Percentiles rank a stretch among this genome's conserved stretches.
phyloP scores from a whole-genome alignment of 2,888 invertebrate genomes.

The Autographa gamma region DNA sequence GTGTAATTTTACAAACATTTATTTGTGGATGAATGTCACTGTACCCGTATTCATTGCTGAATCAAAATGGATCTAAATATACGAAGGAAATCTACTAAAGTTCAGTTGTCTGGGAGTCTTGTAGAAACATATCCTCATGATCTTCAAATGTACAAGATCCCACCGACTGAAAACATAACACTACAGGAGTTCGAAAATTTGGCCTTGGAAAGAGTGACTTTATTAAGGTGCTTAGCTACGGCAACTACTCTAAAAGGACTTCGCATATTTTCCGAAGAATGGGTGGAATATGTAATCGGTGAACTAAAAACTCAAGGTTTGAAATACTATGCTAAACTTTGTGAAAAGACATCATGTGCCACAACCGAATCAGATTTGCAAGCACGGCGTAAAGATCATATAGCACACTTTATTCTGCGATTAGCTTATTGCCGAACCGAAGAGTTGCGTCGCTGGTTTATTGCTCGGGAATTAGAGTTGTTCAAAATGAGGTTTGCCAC shows the following conservation, averaged over 20 bases:
- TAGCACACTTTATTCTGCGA: slow-evolving; percentile 97
- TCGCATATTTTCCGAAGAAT: slow-evolving; percentile 91
- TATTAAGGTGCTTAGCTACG: slow-evolving; percentile 93
- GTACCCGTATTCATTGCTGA: neutral
- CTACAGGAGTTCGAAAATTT: slow-evolving; percentile 96
- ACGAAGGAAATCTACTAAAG: slow-evolving; percentile 79
- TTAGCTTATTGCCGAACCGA: slow-evolving; percentile 96
- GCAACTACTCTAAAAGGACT: slow-evolving; percentile 90
- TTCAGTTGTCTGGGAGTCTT: slow-evolving; percentile 77
- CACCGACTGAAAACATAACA: slow-evolving; percentile 92
- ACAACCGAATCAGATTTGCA: slow-evolving; percentile 90
- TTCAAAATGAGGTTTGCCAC: slow-evolving; percentile 94
- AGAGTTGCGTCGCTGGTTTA: slow-evolving; percentile 96
- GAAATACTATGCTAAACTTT: slow-evolving; percentile 90
- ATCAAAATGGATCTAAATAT: slow-evolving; percentile 82
- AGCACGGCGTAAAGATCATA: slow-evolving; percentile 93
- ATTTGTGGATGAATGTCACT: neutral
- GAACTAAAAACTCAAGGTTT: slow-evolving; percentile 92
- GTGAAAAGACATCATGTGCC: slow-evolving; percentile 87
- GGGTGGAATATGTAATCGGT: slow-evolving; percentile 90
- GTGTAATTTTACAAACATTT: neutral
- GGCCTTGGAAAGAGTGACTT: slow-evolving; percentile 94
- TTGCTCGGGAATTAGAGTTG: slow-evolving; percentile 95
- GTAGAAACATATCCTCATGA: slow-evolving; percentile 92
- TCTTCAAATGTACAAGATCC: slow-evolving; percentile 93